phyloP scores from a whole-genome alignment of 2,113 vertebrate species.

The Petrocephalus zakoni region DNA sequence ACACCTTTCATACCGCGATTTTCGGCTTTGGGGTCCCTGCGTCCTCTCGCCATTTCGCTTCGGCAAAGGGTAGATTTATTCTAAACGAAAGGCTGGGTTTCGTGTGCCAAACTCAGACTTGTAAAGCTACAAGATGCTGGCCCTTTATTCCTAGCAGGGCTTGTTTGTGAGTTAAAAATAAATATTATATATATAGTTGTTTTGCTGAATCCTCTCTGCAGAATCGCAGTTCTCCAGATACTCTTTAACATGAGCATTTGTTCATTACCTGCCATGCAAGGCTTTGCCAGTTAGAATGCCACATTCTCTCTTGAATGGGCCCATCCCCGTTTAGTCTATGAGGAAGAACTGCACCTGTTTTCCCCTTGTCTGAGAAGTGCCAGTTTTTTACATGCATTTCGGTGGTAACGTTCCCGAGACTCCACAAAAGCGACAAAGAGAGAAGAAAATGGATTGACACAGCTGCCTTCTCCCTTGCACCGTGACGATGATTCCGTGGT shows the following conservation, averaged over 20 bases:
- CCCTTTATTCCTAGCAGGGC: neutral
- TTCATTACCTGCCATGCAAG: neutral
- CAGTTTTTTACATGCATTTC: neutral
- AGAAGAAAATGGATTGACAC: neutral
- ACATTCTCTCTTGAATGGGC: neutral
- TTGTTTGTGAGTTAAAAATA: neutral
- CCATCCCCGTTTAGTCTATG: neutral
- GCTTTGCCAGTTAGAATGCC: neutral
- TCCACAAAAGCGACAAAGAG: neutral
- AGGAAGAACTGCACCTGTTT: neutral
- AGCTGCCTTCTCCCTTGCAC: neutral
- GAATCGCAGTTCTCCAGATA: neutral
- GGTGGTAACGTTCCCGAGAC: neutral
- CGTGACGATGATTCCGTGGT: neutral
- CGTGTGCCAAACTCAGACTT: neutral
- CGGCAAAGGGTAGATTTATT: neutral
- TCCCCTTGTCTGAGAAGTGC: neutral
- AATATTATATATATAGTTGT: neutral
- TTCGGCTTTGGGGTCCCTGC: neutral
- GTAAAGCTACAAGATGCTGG: neutral
- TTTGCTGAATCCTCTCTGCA: neutral
- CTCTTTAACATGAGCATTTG: neutral
- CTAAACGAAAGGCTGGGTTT: neutral
- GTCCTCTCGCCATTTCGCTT: neutral
- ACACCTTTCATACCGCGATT: neutral